phyloP scores from a whole-genome alignment of 1,140 invertebrate genomes.

The Drosophila rhopaloa region DNA sequence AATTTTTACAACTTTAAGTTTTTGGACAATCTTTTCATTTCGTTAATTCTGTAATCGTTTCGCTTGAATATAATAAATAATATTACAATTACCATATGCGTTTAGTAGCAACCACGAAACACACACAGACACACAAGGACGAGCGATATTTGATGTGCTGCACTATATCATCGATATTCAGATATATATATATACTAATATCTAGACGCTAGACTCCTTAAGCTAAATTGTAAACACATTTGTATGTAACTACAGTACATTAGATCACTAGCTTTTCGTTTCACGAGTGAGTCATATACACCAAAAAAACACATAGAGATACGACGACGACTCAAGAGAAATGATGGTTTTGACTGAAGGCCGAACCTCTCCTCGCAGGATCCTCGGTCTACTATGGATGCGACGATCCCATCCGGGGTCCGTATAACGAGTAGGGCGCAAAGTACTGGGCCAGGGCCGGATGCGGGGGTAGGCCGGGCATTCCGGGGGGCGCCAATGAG shows the following conservation, averaged over 20 bases:
- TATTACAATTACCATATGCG: slow-evolving; percentile 73
- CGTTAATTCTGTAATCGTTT: slow-evolving; percentile 52
- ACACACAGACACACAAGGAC: slow-evolving; percentile 33
- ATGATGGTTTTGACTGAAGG: slow-evolving; percentile 65
- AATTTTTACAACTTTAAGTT: slow-evolving; percentile 81
- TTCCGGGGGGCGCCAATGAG: slow-evolving; percentile 84
- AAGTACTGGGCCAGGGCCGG: slow-evolving; percentile 91
- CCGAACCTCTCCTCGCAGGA: slow-evolving; percentile 11
- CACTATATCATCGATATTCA: slow-evolving; percentile 39
- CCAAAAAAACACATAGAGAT: slow-evolving; percentile 1
- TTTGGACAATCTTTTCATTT: slow-evolving; percentile 83
- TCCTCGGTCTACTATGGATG: slow-evolving; percentile 85
- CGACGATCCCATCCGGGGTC: slow-evolving; percentile 91
- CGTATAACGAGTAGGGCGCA: slow-evolving; percentile 94
- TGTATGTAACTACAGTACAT: slow-evolving; percentile 80
- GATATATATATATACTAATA: slow-evolving; percentile 29
- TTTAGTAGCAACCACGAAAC: slow-evolving; percentile 61
- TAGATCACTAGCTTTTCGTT: slow-evolving; percentile 83
- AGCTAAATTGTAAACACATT: slow-evolving; percentile 74
- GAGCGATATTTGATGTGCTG: slow-evolving; percentile 39
- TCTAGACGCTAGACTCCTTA: slow-evolving; percentile 56
- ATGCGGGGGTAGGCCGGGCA: slow-evolving; percentile 88
- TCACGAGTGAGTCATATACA: slow-evolving; percentile 68
- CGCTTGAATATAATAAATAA: slow-evolving; percentile 75
- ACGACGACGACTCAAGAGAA: slow-evolving; percentile 45